Evolutionary conservation across 2,113 vertebrate species (phyloP).

Genomic region (Phodopus roborovskii): DNA sequence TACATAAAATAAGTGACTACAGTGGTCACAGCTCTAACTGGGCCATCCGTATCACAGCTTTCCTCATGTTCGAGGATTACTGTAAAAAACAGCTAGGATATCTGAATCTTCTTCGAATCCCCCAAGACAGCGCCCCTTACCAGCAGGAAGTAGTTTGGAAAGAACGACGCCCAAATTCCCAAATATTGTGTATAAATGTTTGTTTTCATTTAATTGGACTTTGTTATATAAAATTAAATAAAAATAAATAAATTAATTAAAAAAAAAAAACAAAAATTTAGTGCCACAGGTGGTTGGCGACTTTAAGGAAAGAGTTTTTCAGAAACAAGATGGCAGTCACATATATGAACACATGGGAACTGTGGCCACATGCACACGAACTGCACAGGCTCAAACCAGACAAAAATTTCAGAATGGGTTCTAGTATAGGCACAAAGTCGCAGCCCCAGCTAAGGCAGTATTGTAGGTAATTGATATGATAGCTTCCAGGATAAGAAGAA

Average conservation of each 20-base stretch:
- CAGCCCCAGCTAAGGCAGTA: not conserved
- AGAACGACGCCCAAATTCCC: too few species aligned
- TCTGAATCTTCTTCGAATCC: too few species aligned
- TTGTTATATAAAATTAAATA: too few species aligned
- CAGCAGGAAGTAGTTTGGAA: too few species aligned
- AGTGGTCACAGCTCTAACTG: not conserved
- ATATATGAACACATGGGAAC: not conserved
- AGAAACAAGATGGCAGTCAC: too few species aligned
- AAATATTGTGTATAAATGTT: too few species aligned
- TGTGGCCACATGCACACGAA: not conserved
- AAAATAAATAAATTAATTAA: too few species aligned
- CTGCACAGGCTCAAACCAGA: not conserved
- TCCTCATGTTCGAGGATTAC: not conserved
- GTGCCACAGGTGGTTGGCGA: not conserved
- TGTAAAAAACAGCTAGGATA: too few species aligned
- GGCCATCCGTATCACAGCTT: not conserved
- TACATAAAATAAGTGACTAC: not conserved
- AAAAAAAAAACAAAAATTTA: too few species aligned
- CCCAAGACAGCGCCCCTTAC: too few species aligned
- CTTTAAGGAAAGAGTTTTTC: not conserved
- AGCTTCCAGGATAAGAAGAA: not conserved
- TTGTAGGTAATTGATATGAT: not conserved
- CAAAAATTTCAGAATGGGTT: not conserved
- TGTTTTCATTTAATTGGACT: too few species aligned
- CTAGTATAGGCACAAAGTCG: not conserved